Percentiles rank a stretch among this genome's conserved stretches.
Evolutionary conservation across 2,888 invertebrate species (phyloP).

Genomic region (Himalopsyche kuldschensis): DNA sequence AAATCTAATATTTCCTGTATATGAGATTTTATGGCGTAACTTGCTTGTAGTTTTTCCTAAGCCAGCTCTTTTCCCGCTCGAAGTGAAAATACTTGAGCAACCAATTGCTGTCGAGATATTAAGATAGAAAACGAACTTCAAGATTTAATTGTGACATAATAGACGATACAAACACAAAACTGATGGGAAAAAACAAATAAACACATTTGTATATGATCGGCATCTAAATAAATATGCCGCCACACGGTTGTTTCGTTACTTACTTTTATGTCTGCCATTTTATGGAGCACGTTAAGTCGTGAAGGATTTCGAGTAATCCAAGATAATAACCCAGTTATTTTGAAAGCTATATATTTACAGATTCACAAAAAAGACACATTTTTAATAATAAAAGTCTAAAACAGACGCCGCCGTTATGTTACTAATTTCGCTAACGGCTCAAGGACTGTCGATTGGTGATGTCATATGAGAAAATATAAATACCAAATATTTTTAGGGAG

Average conservation of each 20-base stretch:
- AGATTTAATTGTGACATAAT: neutral
- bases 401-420: constrained; percentile 3
- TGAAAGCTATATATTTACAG: neutral
- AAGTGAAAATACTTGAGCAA: neutral
- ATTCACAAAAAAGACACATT: neutral
- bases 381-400: constrained; percentile 3
- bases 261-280: constrained; percentile 62
- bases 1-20: too few species aligned
- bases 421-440: constrained; percentile 4
- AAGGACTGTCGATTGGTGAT: neutral
- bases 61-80: neutral
- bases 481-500: too few species aligned
- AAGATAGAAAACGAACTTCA: neutral
- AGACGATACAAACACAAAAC: neutral
- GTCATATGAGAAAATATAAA: neutral
- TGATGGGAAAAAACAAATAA: neutral
- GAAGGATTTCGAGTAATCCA: neutral
- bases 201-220: constrained; percentile 35
- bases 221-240: constrained; percentile 50
- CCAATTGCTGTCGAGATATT: neutral
- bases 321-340: neutral
- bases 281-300: constrained; percentile 41
- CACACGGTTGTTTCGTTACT: constrained; percentile 41
- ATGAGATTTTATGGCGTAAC: too few species aligned
- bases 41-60: too few species aligned